Conservation (phyloP, 2,113 vertebrate species). For the Chlorodrepanis virens region DNA sequence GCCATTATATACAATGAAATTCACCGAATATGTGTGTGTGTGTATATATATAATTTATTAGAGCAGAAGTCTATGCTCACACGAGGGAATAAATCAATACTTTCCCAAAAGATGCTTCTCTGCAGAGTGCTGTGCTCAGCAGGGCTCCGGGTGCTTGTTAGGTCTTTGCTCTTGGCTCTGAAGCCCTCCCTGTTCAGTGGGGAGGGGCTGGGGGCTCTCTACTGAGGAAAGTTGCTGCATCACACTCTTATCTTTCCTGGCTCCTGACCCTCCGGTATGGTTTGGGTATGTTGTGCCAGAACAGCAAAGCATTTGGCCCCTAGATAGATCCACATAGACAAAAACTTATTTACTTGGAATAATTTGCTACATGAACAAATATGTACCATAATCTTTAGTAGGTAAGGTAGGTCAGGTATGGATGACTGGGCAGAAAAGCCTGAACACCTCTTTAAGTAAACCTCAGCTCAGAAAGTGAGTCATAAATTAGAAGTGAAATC, state of each 20-base stretch:
- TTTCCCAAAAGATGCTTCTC: background rate
- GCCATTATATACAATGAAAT: conserved; percentile 15
- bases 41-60: background rate
- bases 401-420: background rate
- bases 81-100: conserved; percentile 41
- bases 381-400: background rate
- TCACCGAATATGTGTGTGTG: background rate
- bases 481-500: background rate
- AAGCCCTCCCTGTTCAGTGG: background rate
- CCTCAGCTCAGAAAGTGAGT: background rate
- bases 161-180: background rate
- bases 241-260: background rate
- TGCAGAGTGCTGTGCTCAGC: background rate
- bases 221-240: background rate
- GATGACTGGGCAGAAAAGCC: background rate
- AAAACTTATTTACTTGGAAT: background rate
- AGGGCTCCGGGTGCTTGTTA: background rate
- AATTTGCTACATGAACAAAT: background rate
- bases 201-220: background rate
- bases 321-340: background rate
- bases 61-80: background rate
- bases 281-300: background rate
- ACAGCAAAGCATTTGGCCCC: background rate
- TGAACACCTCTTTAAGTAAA: background rate
- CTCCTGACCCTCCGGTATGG: fast-evolving